These are phyloP conservation scores for Xiphydria camelus DNA, from an alignment of 2,888 invertebrate species.

Conservation along the genomic window DNA sequence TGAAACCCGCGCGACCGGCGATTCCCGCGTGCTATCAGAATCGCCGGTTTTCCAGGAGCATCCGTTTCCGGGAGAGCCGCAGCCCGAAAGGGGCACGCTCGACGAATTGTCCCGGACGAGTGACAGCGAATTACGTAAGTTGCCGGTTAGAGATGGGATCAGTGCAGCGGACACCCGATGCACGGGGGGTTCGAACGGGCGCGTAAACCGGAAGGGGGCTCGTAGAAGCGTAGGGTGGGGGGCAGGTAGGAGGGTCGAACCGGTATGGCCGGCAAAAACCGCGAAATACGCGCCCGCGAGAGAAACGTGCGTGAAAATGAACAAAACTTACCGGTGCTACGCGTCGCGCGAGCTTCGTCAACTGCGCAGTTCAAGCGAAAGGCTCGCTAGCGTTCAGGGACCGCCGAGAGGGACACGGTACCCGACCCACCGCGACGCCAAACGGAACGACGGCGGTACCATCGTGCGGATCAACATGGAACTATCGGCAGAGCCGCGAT, in stretches of 20 bases:
- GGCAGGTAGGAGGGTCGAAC: background rate
- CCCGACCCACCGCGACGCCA: constrained; percentile 28
- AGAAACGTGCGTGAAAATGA: constrained; percentile 7
- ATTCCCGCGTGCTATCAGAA: too few relatives aligned
- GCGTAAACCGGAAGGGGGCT: background rate
- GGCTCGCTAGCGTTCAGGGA: constrained; percentile 38
- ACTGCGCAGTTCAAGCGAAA: constrained; percentile 52
- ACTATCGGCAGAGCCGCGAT: too few relatives aligned
- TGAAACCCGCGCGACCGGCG: too few relatives aligned
- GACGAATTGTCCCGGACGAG: too few relatives aligned
- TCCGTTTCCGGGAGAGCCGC: too few relatives aligned
- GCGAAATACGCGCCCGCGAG: constrained; percentile 1
- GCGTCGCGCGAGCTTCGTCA: constrained; percentile 45
- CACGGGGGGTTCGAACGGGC: background rate
- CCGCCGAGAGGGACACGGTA: constrained; percentile 32
- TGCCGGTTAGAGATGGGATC: background rate
- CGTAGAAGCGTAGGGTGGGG: background rate
- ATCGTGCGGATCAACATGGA: constrained; percentile 4
- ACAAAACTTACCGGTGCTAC: constrained; percentile 49
- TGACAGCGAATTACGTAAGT: constrained; percentile 1
- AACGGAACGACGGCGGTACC: background rate
- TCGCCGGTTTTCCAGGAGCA: too few relatives aligned
- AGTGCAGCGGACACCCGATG: background rate
- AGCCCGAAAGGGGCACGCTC: too few relatives aligned
- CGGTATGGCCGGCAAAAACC: background rate